Evolutionary conservation across 2,888 invertebrate species (phyloP).

Genomic region (Villa cingulata): DNA sequence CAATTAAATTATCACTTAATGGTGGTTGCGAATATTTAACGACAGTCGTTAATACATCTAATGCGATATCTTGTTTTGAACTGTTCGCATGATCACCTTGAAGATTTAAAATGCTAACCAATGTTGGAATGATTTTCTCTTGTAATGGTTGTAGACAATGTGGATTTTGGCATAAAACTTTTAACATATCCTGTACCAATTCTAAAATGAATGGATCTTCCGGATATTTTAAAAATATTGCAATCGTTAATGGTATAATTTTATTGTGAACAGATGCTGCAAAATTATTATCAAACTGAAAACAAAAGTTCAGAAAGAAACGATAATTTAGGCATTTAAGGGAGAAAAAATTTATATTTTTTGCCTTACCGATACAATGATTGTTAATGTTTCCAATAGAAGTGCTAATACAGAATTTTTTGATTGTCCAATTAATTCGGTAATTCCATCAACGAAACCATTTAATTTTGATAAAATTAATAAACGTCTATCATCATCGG

Average conservation of each 20-base stretch:
- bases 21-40: constrained; percentile 49
- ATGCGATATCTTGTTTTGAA: constrained; percentile 40
- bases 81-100: constrained; percentile 26
- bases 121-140: constrained; percentile 50
- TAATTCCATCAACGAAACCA: constrained; percentile 40
- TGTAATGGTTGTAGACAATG: constrained; percentile 45
- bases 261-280: constrained; percentile 48
- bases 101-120: constrained; percentile 39
- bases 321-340: no score
- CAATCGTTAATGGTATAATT: constrained; percentile 50
- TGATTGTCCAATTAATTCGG: constrained; percentile 37
- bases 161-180: constrained; percentile 45
- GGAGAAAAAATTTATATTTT: neutral
- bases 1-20: constrained; percentile 43
- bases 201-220: constrained; percentile 49
- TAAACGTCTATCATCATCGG: constrained; percentile 32
- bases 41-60: constrained; percentile 52
- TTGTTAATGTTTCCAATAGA: constrained; percentile 40
- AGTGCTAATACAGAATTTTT: constrained; percentile 39
- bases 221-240: constrained; percentile 51
- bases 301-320: constrained; percentile 12
- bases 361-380: constrained; percentile 37
- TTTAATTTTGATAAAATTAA: constrained; percentile 38
- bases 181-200: constrained; percentile 49
- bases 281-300: constrained; percentile 46